A percentile compares a stretch with the other conserved stretches of the same genome.
phyloP scores from a whole-genome alignment of 2,797 vertebrate genomes.

The Enteromius viviparus region DNA sequence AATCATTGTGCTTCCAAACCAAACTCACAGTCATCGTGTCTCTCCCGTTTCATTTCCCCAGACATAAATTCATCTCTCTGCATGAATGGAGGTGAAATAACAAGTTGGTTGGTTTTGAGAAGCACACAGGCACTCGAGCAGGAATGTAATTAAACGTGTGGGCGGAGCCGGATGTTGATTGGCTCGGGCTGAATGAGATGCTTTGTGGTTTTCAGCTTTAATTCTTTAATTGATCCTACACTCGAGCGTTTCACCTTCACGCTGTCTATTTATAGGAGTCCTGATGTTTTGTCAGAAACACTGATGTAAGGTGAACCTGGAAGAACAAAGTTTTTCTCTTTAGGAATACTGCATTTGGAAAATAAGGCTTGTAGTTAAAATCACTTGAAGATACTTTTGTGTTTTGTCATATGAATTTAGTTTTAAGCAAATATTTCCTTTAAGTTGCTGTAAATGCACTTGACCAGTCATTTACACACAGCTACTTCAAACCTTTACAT shows the following conservation, averaged over 20 bases:
- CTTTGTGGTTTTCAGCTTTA: slow-evolving; percentile 3
- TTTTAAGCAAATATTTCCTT: neutral
- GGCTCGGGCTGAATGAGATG: slow-evolving; percentile 16
- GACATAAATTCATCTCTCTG: slow-evolving; percentile 9
- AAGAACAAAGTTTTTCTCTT: too few species aligned
- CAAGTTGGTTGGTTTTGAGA: slow-evolving; percentile 25
- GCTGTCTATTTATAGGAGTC: neutral
- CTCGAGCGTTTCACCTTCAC: neutral
- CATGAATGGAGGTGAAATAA: slow-evolving; percentile 34
- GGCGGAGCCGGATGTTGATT: slow-evolving; percentile 14
- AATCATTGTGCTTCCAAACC: neutral
- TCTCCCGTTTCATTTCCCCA: slow-evolving; percentile 2
- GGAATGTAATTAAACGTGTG: slow-evolving; percentile 5
- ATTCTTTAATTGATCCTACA: neutral
- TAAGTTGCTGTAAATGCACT: neutral
- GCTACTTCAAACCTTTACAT: neutral
- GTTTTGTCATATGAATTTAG: neutral
- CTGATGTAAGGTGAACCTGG: neutral
- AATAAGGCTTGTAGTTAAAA: too few species aligned
- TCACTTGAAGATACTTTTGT: too few species aligned
- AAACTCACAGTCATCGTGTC: neutral
- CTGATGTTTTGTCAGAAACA: neutral
- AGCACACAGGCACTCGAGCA: neutral
- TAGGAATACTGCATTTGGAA: too few species aligned
- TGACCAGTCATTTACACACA: neutral